Percentiles rank a stretch among this genome's conserved stretches.
Evolutionary conservation across 1,140 invertebrate species (phyloP).

Genomic region (Melitaea cinxia): DNA sequence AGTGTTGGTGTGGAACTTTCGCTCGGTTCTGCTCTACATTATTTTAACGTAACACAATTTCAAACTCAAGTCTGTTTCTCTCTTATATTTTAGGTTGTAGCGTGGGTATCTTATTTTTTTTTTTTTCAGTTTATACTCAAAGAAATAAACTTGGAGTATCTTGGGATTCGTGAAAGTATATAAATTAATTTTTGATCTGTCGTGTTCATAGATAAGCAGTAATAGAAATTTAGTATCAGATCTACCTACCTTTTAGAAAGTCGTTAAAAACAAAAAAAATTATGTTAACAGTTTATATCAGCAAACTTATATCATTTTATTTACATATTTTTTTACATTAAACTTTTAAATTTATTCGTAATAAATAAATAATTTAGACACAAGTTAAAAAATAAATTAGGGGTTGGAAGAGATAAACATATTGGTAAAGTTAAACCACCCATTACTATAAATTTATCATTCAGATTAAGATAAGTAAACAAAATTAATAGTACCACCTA

Average conservation of each 20-base stretch:
- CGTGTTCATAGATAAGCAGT: background rate
- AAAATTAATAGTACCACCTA: background rate
- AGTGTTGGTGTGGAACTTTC: slow-evolving; percentile 11
- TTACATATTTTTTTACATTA: too few species aligned
- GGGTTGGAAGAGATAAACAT: background rate
- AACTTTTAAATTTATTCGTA: too few species aligned
- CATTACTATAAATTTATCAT: background rate
- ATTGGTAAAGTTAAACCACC: background rate
- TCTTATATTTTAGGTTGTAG: slow-evolving; percentile 35
- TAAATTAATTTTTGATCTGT: slow-evolving; percentile 22
- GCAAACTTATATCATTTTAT: too few species aligned
- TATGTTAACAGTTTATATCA: too few species aligned
- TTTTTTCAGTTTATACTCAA: slow-evolving; percentile 31
- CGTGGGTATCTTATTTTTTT: slow-evolving; percentile 32
- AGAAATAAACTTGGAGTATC: slow-evolving; percentile 31
- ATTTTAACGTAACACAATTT: slow-evolving; percentile 30
- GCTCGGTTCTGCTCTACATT: slow-evolving; percentile 11
- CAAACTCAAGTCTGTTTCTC: slow-evolving; percentile 25
- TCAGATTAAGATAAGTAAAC: background rate
- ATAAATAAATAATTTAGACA: too few species aligned
- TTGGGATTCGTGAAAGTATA: slow-evolving; percentile 21
- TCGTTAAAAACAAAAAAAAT: too few species aligned
- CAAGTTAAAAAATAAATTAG: background rate
- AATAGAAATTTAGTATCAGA: too few species aligned
- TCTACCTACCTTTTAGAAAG: too few species aligned